Evolutionary conservation across 1,140 invertebrate genomes (phyloP).

Genomic region (Ostrea denselamellosa): DNA sequence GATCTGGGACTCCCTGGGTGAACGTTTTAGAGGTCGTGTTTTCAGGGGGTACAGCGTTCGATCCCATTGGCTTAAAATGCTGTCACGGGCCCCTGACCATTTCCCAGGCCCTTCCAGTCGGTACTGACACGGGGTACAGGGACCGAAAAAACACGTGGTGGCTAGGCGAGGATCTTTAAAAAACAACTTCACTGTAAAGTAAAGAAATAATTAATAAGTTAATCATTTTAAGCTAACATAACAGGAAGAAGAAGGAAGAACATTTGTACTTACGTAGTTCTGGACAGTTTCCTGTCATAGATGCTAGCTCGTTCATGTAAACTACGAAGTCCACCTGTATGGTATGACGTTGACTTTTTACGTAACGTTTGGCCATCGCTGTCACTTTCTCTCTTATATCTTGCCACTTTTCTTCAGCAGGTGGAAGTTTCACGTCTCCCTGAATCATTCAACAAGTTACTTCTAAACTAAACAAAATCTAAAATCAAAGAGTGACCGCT

Average conservation of each 20-base stretch:
- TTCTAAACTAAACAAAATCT: not conserved
- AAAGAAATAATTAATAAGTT: slow-evolving; percentile 34
- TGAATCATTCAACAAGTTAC: slow-evolving; percentile 39
- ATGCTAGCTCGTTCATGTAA: slow-evolving; percentile 80
- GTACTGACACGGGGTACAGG: slow-evolving; percentile 80
- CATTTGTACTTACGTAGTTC: slow-evolving; percentile 66
- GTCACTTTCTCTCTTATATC: slow-evolving; percentile 67
- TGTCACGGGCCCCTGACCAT: slow-evolving; percentile 79
- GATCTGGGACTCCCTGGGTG: not conserved
- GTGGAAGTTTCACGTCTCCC: slow-evolving; percentile 64
- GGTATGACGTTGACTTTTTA: slow-evolving; percentile 67
- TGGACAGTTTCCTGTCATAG: slow-evolving; percentile 77
- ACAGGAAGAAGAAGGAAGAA: not conserved
- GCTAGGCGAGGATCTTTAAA: slow-evolving; percentile 77
- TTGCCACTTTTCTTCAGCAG: slow-evolving; percentile 64
- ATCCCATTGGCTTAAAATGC: slow-evolving; percentile 68
- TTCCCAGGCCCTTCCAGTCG: slow-evolving; percentile 78
- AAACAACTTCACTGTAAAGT: slow-evolving; percentile 59
- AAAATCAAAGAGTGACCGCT: too few species aligned
- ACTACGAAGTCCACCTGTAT: slow-evolving; percentile 78
- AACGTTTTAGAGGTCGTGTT: slow-evolving; percentile 55
- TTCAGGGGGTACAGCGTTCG: slow-evolving; percentile 58
- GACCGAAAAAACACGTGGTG: slow-evolving; percentile 74
- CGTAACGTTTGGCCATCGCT: slow-evolving; percentile 66
- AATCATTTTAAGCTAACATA: not conserved